phyloP scores from a whole-genome alignment of 2,113 vertebrate species.

The Bothrops jararaca region DNA sequence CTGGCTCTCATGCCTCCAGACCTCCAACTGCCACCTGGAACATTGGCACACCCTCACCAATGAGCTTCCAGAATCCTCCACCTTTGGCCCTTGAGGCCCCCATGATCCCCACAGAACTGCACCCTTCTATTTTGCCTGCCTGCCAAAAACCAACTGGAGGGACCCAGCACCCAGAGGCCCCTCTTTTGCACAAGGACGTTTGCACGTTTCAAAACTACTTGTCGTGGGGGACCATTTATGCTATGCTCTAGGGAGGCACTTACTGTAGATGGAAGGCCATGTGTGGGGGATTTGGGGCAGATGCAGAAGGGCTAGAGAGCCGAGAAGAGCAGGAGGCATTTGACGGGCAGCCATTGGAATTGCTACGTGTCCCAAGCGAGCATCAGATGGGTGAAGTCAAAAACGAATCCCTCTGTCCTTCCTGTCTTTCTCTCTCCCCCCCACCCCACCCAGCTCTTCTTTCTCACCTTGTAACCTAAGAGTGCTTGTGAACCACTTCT shows the following conservation, averaged over 20 bases:
- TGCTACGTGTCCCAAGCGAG: neutral
- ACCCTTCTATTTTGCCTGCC: slow-evolving; percentile 17
- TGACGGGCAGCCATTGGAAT: neutral
- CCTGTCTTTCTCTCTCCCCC: neutral
- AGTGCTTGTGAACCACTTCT: neutral
- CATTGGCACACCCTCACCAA: slow-evolving; percentile 86
- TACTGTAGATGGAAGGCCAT: neutral
- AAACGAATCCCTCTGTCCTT: neutral
- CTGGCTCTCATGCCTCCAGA: slow-evolving; percentile 81
- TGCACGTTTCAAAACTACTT: slow-evolving; percentile 53
- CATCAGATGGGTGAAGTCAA: neutral
- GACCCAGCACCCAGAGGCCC: slow-evolving; percentile 9
- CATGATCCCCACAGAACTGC: neutral
- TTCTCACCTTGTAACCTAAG: neutral
- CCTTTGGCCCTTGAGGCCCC: slow-evolving; percentile 37
- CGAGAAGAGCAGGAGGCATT: neutral
- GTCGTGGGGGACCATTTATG: slow-evolving; percentile 45
- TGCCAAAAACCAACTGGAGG: neutral
- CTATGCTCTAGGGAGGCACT: slow-evolving; percentile 46
- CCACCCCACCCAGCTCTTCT: neutral
- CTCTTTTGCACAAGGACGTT: slow-evolving; percentile 60
- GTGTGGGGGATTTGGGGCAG: neutral
- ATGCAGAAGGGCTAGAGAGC: neutral
- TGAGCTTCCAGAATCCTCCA: slow-evolving; percentile 73
- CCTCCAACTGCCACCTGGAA: slow-evolving; percentile 72